Evolutionary conservation across 2,113 vertebrate genomes (phyloP), one percentile per base, ranked within the genome.

Genomic region (Oophaga pumilio): DNA sequence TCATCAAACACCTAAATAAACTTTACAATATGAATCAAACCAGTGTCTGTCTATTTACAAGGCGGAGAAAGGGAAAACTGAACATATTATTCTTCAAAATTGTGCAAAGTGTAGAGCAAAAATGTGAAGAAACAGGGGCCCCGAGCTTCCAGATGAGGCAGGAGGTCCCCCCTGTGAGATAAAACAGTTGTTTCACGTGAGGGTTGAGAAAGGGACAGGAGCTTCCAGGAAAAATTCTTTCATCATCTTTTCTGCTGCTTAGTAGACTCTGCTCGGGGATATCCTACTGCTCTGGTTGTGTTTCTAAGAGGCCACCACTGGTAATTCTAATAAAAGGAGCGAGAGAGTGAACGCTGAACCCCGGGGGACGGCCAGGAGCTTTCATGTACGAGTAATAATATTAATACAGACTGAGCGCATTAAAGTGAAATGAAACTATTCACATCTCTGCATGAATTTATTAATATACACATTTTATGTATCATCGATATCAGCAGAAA

Each of bases 81-180:
- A 56, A 56, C 12, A 56, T 56, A 56, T 13, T 4, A 66, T 69
- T 69, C 13, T 24, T 49, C 6, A 43, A 74, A 50, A 49, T 1
- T 24, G 10, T 5, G 76, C 76, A 77, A 77, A 77, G 20, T 56
- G 13, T 22, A 53, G 11, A 74, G 71, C 6, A 77, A 56, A 56
- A 57, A 17, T 20, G 24, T 60, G 26, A 78, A 76, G 43, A 53
- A 50, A 33, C 52, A 26, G 57, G 73, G 69, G 73, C 43, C 84
- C 43, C 59, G 3, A 26, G 22, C 59, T 78, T 49, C 76, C 14
- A 62, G n/a, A 24, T 17, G 14, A 77, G 60, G 76, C 24, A 86
- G 85, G 24, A 20, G n/a, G 49, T 53, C 62, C 50, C 85, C 33
- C 85, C 57, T 62, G 62, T 68, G 85, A 50, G 60, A 79, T 78